These are phyloP conservation scores for Temnothorax nylanderi DNA, from an alignment of 1,140 invertebrate species.

Conservation along the genomic window DNA sequence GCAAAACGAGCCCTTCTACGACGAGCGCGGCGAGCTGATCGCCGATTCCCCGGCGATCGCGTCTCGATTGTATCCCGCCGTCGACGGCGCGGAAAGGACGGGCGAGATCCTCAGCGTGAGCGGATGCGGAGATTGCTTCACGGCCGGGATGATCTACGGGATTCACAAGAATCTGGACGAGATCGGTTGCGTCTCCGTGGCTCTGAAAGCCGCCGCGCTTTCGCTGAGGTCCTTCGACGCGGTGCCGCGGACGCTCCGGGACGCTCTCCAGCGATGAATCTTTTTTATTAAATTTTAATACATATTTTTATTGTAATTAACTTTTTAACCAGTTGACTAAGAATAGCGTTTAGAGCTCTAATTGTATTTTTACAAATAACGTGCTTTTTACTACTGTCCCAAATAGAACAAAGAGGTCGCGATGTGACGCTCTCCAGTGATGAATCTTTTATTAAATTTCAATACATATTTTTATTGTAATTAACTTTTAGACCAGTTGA, in stretches of 20 bases:
- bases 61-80: conserved; percentile 78
- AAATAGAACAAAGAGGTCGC: too few species aligned
- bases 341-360: too few species aligned
- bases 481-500: too few species aligned
- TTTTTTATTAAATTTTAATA: too few species aligned
- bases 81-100: conserved; percentile 52
- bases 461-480: too few species aligned
- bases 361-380: too few species aligned
- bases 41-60: conserved; percentile 60
- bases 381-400: too few species aligned
- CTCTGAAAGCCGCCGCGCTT: conserved; percentile 84
- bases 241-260: conserved; percentile 81
- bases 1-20: conserved; percentile 73
- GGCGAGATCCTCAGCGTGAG: conserved; percentile 82
- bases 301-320: too few species aligned
- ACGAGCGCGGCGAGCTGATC: conserved; percentile 69
- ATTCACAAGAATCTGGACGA: conserved; percentile 84
- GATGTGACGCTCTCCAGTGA: too few species aligned
- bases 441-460: too few species aligned
- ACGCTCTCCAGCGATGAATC: neutral
- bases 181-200: conserved; percentile 82
- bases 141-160: conserved; percentile 85
- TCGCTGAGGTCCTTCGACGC: conserved; percentile 84
- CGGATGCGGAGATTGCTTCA: conserved; percentile 87
- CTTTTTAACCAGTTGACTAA: too few species aligned